Percentiles rank a stretch among this genome's conserved stretches.
phyloP scores from a whole-genome alignment of 2,888 invertebrate species.

The Limulus polyphemus region DNA sequence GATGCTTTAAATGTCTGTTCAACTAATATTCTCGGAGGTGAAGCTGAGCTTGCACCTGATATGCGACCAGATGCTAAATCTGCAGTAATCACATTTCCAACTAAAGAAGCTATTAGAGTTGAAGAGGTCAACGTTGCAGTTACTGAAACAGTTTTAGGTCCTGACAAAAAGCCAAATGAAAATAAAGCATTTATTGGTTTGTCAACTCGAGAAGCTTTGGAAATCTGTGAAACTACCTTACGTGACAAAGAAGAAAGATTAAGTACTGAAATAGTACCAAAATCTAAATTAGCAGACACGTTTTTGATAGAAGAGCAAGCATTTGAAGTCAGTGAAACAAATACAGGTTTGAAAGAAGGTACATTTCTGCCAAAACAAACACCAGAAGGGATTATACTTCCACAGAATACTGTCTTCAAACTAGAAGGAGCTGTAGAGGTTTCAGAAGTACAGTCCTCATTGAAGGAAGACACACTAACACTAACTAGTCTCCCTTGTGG shows the following conservation, averaged over 20 bases:
- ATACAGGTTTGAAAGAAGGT: constrained; percentile 18
- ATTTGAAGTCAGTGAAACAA: constrained; percentile 15
- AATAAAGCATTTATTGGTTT: constrained; percentile 12
- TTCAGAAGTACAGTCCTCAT: not conserved
- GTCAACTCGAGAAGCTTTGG: constrained; percentile 13
- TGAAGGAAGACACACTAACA: not conserved
- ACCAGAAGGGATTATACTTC: constrained; percentile 7
- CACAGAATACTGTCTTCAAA: constrained; percentile 8
- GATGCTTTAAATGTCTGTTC: not conserved
- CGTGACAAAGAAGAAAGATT: constrained; percentile 19
- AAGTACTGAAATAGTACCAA: constrained; percentile 4
- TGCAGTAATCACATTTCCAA: constrained; percentile 8
- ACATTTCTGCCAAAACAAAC: constrained; percentile 11
- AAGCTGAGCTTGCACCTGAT: constrained; percentile 4
- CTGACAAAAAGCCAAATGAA: constrained; percentile 27
- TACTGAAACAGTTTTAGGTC: constrained; percentile 6
- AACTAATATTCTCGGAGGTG: not conserved
- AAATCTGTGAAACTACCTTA: constrained; percentile 15
- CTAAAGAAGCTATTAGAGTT: constrained; percentile 12
- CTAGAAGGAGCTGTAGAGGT: no score
- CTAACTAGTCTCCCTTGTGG: no score
- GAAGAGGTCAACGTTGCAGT: constrained; percentile 11
- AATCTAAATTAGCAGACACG: constrained; percentile 7
- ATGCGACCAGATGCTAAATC: constrained; percentile 25
- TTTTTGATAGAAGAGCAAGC: constrained; percentile 15